phyloP scores from a whole-genome alignment of 2,113 vertebrate species.

The Cacatua alba region DNA sequence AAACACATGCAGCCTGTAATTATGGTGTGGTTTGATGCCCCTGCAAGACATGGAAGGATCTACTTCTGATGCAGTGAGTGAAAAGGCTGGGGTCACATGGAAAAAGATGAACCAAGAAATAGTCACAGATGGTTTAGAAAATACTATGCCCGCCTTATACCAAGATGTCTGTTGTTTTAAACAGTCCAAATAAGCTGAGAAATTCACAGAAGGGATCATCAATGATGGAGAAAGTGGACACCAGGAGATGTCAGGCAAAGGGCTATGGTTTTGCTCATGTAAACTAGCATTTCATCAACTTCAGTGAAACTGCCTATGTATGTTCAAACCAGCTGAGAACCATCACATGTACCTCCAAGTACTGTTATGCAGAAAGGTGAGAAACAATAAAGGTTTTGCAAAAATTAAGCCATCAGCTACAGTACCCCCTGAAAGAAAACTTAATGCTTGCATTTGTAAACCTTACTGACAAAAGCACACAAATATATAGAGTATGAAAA shows the following conservation, averaged over 20 bases:
- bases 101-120: conserved; percentile 33
- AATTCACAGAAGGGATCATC: not conserved
- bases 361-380: not conserved
- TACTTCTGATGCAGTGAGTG: not conserved
- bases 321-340: not conserved
- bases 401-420: not conserved
- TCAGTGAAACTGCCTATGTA: not conserved
- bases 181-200: not conserved
- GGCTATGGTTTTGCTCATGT: not conserved
- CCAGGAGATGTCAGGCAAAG: not conserved
- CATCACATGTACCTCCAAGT: not conserved
- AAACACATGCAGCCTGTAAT: not conserved
- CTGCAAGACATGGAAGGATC: not conserved
- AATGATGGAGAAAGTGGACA: not conserved
- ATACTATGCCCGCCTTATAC: not conserved
- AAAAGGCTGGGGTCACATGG: not conserved
- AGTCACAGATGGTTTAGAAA: conserved; percentile 32
- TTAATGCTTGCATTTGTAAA: not conserved
- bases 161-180: not conserved
- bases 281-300: not conserved
- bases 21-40: not conserved
- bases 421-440: not conserved
- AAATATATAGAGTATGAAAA: not conserved
- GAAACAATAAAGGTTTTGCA: not conserved
- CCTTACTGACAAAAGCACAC: not conserved